A percentile compares a stretch with the other conserved stretches of the same genome.
Evolutionary conservation across 2,797 vertebrate species (phyloP).

Genomic region (Leptatherina wallacei): DNA sequence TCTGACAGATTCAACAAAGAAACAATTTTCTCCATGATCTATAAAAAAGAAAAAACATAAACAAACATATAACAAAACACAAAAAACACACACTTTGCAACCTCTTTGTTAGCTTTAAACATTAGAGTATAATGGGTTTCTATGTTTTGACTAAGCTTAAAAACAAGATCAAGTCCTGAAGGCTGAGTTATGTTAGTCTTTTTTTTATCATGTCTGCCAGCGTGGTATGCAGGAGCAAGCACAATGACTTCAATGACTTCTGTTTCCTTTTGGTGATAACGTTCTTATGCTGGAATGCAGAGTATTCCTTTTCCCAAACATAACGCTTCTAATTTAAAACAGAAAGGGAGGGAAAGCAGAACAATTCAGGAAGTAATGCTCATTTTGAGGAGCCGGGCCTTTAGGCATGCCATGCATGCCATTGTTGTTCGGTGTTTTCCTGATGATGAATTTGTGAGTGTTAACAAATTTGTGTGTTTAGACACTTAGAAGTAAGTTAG

Average conservation of each 20-base stretch:
- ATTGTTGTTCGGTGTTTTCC: background rate
- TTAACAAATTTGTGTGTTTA: background rate
- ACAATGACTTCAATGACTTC: conserved; percentile 20
- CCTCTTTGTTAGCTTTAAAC: background rate
- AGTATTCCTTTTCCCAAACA: background rate
- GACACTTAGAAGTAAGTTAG: background rate
- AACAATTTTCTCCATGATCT: background rate
- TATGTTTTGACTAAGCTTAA: background rate
- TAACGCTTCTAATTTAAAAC: background rate
- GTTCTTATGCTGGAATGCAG: conserved; percentile 9
- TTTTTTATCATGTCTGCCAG: background rate
- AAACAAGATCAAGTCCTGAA: background rate
- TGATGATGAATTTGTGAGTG: background rate
- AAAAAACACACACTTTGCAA: too few relatives aligned
- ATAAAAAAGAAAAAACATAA: background rate
- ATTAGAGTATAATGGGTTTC: background rate
- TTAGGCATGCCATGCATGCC: background rate
- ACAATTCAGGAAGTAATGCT: background rate
- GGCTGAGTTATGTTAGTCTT: background rate
- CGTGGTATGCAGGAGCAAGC: background rate
- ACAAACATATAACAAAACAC: too few relatives aligned
- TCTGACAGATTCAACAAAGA: background rate
- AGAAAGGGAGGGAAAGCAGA: background rate
- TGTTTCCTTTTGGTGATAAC: conserved; percentile 22
- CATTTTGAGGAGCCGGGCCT: background rate